These are phyloP conservation scores for Tigriopus californicus DNA, from an alignment of 2,888 invertebrate genomes.

Conservation along the genomic window DNA sequence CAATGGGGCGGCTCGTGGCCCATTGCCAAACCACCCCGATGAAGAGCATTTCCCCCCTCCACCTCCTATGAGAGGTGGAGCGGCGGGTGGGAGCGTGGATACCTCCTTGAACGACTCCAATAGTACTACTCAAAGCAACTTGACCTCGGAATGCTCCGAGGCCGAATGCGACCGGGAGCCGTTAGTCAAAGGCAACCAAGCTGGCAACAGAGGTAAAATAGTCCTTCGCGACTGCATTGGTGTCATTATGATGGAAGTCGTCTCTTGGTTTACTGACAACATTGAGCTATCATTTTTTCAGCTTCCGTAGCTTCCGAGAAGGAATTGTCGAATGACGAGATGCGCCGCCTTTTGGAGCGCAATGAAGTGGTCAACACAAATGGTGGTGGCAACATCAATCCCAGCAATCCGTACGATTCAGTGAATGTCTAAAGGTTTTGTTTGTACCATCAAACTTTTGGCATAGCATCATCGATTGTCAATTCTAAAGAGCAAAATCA, in stretches of 20 bases:
- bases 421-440: constrained; percentile 67
- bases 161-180: constrained; percentile 76
- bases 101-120: constrained; percentile 11
- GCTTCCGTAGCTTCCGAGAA: constrained; percentile 38
- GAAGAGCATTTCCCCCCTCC: constrained; percentile 13
- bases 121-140: constrained; percentile 14
- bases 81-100: neutral
- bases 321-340: constrained; percentile 88
- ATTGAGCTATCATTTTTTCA: neutral
- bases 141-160: constrained; percentile 82
- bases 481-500: too few relatives aligned
- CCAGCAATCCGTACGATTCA: constrained; percentile 88
- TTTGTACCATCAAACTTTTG: neutral
- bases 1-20: neutral
- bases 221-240: neutral
- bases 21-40: neutral
- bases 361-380: constrained; percentile 7
- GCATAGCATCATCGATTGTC: too few relatives aligned
- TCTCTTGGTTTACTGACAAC: neutral
- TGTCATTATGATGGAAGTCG: neutral
- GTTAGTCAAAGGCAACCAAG: constrained; percentile 56
- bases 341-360: constrained; percentile 77
- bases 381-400: constrained; percentile 31
- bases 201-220: constrained; percentile 41
- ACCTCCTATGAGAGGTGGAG: constrained; percentile 2